Evolutionary conservation across 2,797 vertebrate species (phyloP).

Genomic region (Poeciliopsis turneri): DNA sequence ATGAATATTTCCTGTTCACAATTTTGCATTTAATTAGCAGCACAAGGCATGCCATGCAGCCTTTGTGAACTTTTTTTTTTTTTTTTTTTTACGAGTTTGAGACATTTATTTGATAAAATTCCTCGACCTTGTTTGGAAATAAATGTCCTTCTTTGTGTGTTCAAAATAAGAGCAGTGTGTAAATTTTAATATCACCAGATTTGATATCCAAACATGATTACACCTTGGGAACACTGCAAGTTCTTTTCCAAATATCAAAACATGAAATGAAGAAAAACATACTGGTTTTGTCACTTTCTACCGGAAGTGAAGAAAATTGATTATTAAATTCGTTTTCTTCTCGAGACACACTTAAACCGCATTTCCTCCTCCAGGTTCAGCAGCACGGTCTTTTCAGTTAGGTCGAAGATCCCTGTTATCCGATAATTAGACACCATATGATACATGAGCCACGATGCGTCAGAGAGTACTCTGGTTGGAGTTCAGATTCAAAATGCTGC

Average conservation of each 20-base stretch:
- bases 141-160: neutral
- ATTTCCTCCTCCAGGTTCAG: neutral
- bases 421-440: neutral
- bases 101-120: slow-evolving; percentile 7
- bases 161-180: slow-evolving; percentile 5
- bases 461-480: neutral
- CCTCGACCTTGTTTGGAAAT: neutral
- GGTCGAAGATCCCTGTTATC: neutral
- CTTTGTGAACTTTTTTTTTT: neutral
- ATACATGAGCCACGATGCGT: neutral
- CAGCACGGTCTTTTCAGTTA: neutral
- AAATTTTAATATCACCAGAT: neutral
- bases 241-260: neutral
- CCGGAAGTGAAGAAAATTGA: neutral
- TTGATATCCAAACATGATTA: neutral
- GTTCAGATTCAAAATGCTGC: neutral
- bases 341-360: neutral
- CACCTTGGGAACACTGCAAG: neutral
- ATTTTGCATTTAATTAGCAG: slow-evolving; percentile 30
- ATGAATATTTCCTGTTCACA: neutral
- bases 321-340: neutral
- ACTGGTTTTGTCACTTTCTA: neutral
- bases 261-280: neutral
- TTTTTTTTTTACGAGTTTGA: slow-evolving; percentile 12
- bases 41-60: slow-evolving; percentile 45